Evolutionary conservation across 2,113 vertebrate species (phyloP), one percentile per base, ranked within the genome.

Genomic region (Chelonoidis abingdonii): DNA sequence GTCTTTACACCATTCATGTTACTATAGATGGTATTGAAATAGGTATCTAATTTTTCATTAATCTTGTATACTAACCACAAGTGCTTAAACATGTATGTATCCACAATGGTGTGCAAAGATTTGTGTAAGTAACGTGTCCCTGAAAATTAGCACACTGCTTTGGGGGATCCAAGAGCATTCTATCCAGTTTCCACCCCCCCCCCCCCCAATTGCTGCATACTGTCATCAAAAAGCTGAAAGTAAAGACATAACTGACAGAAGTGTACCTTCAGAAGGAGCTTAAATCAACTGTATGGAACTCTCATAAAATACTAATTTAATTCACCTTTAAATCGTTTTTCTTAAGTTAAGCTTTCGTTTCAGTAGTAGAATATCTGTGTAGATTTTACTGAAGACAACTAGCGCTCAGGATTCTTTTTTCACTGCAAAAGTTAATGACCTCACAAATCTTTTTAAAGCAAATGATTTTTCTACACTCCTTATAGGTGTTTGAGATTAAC

Each of bases 11-110:
- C 52, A 99, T 99, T 95, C 99, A 99, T 53, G 99, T 99, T 94
- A 99, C 99, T 76, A 99, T 99, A 59, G 99, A 99, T 96, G 99
- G 99, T 98, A 99, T 99, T 97, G 99, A 99, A 98, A 99, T 99
- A 97, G 99, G 99, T 99, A 99, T 41, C 62, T 79, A 54, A 94
- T 93, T 95, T 95, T 91, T 93, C 8, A 22, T 47, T 82, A 2
- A 57, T 19, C 44, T 89, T 96, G 56, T n/a, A 57, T 41, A 85
- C 7, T 21, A 86, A 72, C 76, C 47, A 41, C 50, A 65, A 52
- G 1, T 52, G 8, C 38, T 89, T 19, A 21, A 5, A 5, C 80
- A 84, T 47, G 22, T 95, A 4, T 69, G 5, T 47, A 78, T 78
- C 24, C 87, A 24, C 14, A 3, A n/a, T 52, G 84, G 29, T 50